Base-by-base conservation (phyloP, 1,140 invertebrate genomes). In the Himalopsyche phryganea region DNA sequence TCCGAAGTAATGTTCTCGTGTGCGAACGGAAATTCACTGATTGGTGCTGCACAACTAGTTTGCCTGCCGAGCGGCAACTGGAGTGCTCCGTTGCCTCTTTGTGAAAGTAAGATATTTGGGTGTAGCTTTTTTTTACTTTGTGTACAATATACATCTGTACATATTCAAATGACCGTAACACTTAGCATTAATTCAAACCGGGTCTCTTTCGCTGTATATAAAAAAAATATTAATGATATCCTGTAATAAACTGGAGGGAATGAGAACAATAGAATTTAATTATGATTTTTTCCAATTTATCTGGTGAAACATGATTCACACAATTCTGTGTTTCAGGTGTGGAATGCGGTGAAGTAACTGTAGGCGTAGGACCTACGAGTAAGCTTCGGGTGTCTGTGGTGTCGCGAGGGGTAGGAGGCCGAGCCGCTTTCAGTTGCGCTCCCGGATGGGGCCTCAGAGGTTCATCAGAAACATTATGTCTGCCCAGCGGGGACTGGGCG, bases 11-110 rank as follows among this genome's bases (percentile, higher is more conserved):
- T 80, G 46, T 90, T 93, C 71, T 83, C 82, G 1, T 94, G 91
- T 68, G 80, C 82, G n/a, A 88, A 89, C 65, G 89, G 89, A n/a
- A 91, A 91, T 69, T 83, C 85, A 1, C 73, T 94, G 13, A 84
- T 91, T 35, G 91, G 91, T 6, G 81, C 85, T 6, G 78, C 83
- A 15, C 82, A 86, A 64, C 79, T 91, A 3, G 74, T 77, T 44
- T 94, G 91, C 71, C 69, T 89, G 14, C 87, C 90, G 6, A 90
- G 88, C 47, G 90, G 89, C 14, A 90, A 90, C 68, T 94, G 91
- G 91, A 90, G 86, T 66, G 81, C 85, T 2, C 85, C 86, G 3
- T 75, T 89, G 58, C 91, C 91, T 9, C 81, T 86, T 44, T 94
- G 90, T 71, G 87, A 90, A 76, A 91, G 88, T 88, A 74, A 78